Evolutionary conservation across 2,888 invertebrate genomes (phyloP), one percentile per base, ranked within the genome.

Genomic region (Stomorhina lunata): DNA sequence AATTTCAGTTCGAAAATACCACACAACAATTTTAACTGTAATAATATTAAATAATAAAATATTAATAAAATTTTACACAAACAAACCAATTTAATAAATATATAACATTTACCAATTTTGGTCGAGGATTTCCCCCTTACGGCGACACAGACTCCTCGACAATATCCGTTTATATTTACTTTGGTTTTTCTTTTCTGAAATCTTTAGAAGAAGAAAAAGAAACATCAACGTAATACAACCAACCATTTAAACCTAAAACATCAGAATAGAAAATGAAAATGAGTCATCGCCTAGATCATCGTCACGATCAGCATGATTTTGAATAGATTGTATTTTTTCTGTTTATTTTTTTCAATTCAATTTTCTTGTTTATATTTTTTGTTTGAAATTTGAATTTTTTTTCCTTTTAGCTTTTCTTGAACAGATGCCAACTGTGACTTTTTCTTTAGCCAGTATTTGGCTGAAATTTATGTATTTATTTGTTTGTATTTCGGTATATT

Each of bases 401-500:
- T 83, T 76, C 71, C 83, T 79, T 76, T 76, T 82, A 25, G 68
- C 77, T 85, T 85, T 87, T 86, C 86, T 89, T 88, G 88, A 88
- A 87, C 86, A 85, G 80, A 80, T 88, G 88, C 88, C 88, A 89
- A 89, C 87, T 85, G 89, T 85, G 87, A 86, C 87, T 89, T 88
- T 87, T 59, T 75, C 59, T 68, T 69, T 77, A 50, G 63, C 57
- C 73, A 75, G 40, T 55, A 48, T 75, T 65, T 50, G n/a, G 10
- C n/a, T 37, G 61, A 50, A 65, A 53, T 53, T 63, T 69, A 12
- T 37, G 37, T 43, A 43, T 22, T 48, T 34, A 15, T 65, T 37
- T 72, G 37, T 43, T 40, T 32, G 22, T 66, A 71, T 81, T n/a
- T n/a, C n/a, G n/a, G n/a, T n/a, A n/a, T n/a, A n/a, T n/a, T n/a